Base-by-base conservation (phyloP, 2,888 invertebrate species). In the Agrochola lychnidis region DNA sequence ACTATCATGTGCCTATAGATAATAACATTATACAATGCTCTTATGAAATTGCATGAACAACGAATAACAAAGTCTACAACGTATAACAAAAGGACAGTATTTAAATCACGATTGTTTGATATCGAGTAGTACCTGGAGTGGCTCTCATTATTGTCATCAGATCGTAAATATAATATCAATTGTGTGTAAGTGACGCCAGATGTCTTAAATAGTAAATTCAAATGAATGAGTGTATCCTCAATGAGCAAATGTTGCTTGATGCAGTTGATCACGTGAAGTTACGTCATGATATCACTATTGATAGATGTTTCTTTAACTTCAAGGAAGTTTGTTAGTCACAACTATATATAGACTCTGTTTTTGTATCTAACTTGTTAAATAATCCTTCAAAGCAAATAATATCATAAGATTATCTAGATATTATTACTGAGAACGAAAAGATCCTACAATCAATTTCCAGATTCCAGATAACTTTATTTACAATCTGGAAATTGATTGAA, bases 291-390 rank as follows among this genome's bases (percentile, higher is more conserved):
- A 56, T 61, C 30, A 45, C 42, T 36, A 68, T 48, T 57, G 51
- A 57, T 70, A 57, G 42, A 14, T 64, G 62, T 59, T 67, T 74
- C 75, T 70, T 63, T 48, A 69, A 76, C 30, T 48, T 70, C 80
- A 69, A 84, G 79, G 80, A 83, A 74, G 25, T 70, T 62, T 30
- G 16, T 66, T 68, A 73, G 64, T 83, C 83, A 83, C 19, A 73
- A 45, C 69, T 83, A 85, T 85, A 77, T 66, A 59, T 77, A 83
- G 85, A 81, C 0, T 25, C 16, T 7, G 42, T 69, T 80, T 79
- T 81, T 76, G 42, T 66, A 19, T 22, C 59, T 79, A 25, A 61
- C 48, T 71, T 83, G 57, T 53, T 53, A 12, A 59, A 67, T 63
- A 22, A n/a, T 45, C 2, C 19, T 48, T 69, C 61, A 61, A 14